These are phyloP conservation scores for Morpho helenor DNA, from an alignment of 2,888 invertebrate species.

Conservation along the genomic window DNA sequence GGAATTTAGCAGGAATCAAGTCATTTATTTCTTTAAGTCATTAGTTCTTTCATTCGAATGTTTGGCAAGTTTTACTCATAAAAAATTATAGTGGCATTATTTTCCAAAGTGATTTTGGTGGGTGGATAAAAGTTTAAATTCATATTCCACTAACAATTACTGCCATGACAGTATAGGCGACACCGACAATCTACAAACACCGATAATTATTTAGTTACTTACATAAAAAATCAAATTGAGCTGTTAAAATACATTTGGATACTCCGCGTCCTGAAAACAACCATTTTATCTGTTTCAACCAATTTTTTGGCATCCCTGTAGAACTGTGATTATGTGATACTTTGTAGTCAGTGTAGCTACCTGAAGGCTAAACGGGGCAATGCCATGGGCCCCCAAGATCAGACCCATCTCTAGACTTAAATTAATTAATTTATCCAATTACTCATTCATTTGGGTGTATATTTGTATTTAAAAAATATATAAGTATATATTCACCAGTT, in stretches of 20 bases:
- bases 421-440: background rate
- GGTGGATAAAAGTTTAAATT: background rate
- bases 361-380: too few species aligned
- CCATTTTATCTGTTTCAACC: constrained; percentile 67
- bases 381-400: too few species aligned
- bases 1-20: too few species aligned
- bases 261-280: constrained; percentile 72
- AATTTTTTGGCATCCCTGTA: background rate
- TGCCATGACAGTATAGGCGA: constrained; percentile 21
- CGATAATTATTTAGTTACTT: constrained; percentile 48
- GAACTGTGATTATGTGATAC: background rate
- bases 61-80: too few species aligned
- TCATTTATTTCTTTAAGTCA: too few species aligned
- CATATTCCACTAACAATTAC: constrained; percentile 13
- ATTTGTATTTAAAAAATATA: too few species aligned
- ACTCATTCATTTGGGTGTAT: too few species aligned
- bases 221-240: constrained; percentile 44
- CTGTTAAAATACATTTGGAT: constrained; percentile 73
- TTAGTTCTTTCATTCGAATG: too few species aligned
- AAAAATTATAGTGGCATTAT: too few species aligned
- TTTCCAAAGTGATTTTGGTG: too few species aligned
- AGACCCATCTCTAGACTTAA: background rate
- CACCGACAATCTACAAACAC: constrained; percentile 41
- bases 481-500: too few species aligned
- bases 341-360: too few species aligned